Percentiles rank a stretch among this genome's conserved stretches.
These are phyloP conservation scores for Albula glossodonta DNA, from an alignment of 2,113 vertebrate genomes.

Conservation along the genomic window DNA sequence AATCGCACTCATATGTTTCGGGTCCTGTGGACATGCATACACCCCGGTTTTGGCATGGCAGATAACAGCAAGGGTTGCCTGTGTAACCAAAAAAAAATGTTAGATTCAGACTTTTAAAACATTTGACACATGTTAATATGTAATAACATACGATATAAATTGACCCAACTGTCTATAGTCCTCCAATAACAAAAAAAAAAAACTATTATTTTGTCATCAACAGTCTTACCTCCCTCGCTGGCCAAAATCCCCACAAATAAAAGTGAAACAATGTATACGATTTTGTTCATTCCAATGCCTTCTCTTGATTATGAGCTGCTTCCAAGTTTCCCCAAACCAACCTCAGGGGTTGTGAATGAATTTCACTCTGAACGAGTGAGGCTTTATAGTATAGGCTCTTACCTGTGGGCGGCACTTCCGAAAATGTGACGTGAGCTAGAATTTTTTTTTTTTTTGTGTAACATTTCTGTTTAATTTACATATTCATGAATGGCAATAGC, in stretches of 20 bases:
- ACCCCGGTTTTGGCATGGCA: conserved; percentile 90
- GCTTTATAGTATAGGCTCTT: conserved; percentile 23
- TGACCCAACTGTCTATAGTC: no score
- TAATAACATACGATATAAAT: neutral
- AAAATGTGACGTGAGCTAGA: neutral
- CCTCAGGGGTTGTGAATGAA: conserved; percentile 29
- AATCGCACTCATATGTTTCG: conserved; percentile 86
- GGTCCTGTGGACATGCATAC: conserved; percentile 75
- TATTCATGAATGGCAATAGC: no score
- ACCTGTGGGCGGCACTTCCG: neutral
- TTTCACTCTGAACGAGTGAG: neutral
- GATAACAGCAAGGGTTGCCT: conserved; percentile 90
- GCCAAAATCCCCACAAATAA: conserved; percentile 53
- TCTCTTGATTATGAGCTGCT: neutral
- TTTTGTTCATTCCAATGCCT: conserved; percentile 57
- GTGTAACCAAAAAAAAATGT: conserved; percentile 23
- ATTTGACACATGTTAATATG: neutral
- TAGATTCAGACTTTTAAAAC: neutral
- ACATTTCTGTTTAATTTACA: no score
- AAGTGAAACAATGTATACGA: conserved; percentile 44
- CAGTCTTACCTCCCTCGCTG: conserved; percentile 61
- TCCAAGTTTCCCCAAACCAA: neutral
- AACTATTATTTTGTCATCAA: neutral
- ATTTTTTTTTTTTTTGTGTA: no score
- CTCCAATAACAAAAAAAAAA: no score